Percentiles rank a stretch among this genome's conserved stretches.
phyloP scores from a whole-genome alignment of 1,140 invertebrate species.

The Reticulitermes speratus region DNA sequence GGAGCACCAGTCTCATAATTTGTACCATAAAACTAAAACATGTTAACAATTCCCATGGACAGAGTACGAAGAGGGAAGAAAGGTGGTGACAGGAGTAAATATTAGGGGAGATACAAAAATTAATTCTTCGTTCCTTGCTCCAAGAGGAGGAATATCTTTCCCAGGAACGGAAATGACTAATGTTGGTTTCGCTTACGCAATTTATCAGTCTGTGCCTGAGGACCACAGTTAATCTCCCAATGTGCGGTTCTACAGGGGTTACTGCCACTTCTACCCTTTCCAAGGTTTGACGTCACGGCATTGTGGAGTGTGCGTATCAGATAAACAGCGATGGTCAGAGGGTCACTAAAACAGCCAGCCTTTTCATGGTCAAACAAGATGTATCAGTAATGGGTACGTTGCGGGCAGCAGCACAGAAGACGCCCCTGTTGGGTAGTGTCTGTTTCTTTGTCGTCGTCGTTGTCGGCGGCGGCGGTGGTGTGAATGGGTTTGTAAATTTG shows the following conservation, averaged over 20 bases:
- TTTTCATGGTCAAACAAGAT: too few relatives aligned
- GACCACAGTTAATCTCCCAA: not conserved
- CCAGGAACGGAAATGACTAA: not conserved
- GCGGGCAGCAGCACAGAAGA: too few relatives aligned
- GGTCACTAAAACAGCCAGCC: too few relatives aligned
- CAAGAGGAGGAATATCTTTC: not conserved
- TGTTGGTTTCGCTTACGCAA: not conserved
- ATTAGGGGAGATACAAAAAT: not conserved
- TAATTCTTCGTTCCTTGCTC: not conserved
- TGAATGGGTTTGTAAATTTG: too few relatives aligned
- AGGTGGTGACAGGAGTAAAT: not conserved
- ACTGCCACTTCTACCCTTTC: not conserved
- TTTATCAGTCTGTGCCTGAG: not conserved
- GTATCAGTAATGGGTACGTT: too few relatives aligned
- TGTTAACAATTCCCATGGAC: too few relatives aligned
- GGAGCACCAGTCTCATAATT: too few relatives aligned
- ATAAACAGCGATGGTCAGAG: not conserved
- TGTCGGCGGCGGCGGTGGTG: too few relatives aligned
- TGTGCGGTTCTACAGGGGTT: not conserved
- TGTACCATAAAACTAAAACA: too few relatives aligned
- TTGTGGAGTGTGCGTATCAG: slow-evolving; percentile 7
- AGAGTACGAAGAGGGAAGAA: not conserved
- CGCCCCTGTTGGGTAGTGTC: too few relatives aligned
- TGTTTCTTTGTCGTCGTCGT: too few relatives aligned
- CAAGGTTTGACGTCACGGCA: not conserved